Evolutionary conservation across 2,113 vertebrate species (phyloP), one percentile per base, ranked within the genome.

Genomic region (Semnopithecus entellus): DNA sequence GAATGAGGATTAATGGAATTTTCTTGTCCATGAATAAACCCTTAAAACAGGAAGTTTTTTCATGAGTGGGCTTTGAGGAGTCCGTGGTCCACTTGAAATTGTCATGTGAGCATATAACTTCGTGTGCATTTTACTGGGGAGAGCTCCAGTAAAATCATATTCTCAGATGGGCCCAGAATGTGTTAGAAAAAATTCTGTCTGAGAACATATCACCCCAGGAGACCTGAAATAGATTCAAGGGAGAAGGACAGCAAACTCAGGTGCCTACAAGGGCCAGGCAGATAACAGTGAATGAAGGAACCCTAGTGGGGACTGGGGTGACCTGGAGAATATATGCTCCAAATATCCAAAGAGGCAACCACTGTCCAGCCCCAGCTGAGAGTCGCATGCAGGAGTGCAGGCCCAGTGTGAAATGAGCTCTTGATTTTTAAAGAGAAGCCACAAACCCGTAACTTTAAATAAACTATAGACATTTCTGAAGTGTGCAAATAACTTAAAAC

Each of bases 121-220:
- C 95, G 25, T 88, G 35, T 57, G 32, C 48, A 40, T 91, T 91
- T 90, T 86, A 57, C 11, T 27, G 35, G 84, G 20, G 8, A 82
- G 52, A 85, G 10, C 18, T 50, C 40, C 22, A 45, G 6, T 90
- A n/a, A 76, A 23, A 27, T 20, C 17, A n/a, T 6, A 45, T 20
- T 64, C 17, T 85, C 40, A 25, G 35, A 25, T 59, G 30, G 22
- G 10, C 55, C 64, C 20, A 11, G 32, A 38, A 13, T 43, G 38
- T 32, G 83, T 86, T 32, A 32, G 61, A 50, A 68, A 50, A 43
- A 18, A 8, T 95, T 64, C 17, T 35, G 0, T 85, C 14, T 52
- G 16, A 91, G 14, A 3, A 2, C 35, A 6, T 43, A 6, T 66
- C 64, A n/a, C 32, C 7, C 14, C 27, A 45, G 3, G 17, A 72